Conservation (phyloP, 2,113 vertebrate species). For the Gnathonemus longibarbis region DNA sequence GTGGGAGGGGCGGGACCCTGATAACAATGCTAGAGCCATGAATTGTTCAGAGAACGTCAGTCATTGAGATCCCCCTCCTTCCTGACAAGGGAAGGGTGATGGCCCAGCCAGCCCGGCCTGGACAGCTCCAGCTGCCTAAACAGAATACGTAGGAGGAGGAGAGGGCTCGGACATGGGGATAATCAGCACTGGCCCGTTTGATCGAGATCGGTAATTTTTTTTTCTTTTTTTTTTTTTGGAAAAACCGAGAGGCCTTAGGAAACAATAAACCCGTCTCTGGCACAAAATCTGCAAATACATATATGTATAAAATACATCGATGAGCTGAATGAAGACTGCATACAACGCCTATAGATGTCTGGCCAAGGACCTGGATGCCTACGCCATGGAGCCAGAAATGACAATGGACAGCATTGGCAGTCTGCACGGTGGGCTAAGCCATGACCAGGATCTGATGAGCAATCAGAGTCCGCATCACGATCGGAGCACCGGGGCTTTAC, state of each 20-base stretch:
- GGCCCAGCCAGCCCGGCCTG: slow-evolving; percentile 67
- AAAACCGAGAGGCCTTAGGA: slow-evolving; percentile 54
- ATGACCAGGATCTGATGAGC: slow-evolving; percentile 81
- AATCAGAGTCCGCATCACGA: slow-evolving; percentile 78
- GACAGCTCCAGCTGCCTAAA: slow-evolving; percentile 70
- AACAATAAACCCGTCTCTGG: slow-evolving; percentile 50
- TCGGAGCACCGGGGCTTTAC: slow-evolving; percentile 60
- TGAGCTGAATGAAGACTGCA: slow-evolving; percentile 91
- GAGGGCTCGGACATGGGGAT: slow-evolving; percentile 78
- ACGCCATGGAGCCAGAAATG: slow-evolving; percentile 92
- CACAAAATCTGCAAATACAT: slow-evolving; percentile 20
- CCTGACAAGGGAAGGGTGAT: slow-evolving; percentile 65
- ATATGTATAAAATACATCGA: slow-evolving; percentile 48
- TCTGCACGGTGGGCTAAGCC: slow-evolving; percentile 75
- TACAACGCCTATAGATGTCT: slow-evolving; percentile 90
- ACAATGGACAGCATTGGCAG: slow-evolving; percentile 83
- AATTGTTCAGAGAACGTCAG: slow-evolving; percentile 31
- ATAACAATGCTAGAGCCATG: neutral
- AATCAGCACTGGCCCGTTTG: slow-evolving; percentile 70
- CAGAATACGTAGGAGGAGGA: slow-evolving; percentile 79
- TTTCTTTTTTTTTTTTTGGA: slow-evolving; percentile 11
- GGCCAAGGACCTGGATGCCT: slow-evolving; percentile 84
- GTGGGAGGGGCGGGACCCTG: neutral
- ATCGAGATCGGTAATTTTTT: slow-evolving; percentile 56
- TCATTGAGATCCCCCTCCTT: slow-evolving; percentile 41